phyloP scores from a whole-genome alignment of 2,888 invertebrate genomes.

The Lamproptera curius region DNA sequence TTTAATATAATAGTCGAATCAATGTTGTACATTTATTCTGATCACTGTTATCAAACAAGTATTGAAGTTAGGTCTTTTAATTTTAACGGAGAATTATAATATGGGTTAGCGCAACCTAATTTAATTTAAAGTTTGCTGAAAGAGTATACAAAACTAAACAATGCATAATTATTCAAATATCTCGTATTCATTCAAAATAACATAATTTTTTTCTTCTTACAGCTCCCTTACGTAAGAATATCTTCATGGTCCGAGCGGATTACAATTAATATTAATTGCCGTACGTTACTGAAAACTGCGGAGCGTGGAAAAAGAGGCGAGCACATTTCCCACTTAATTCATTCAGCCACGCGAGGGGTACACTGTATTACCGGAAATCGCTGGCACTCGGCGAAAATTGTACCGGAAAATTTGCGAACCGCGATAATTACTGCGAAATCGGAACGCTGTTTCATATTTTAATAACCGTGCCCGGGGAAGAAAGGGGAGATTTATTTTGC shows the following conservation, averaged over 20 bases:
- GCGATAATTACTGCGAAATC: constrained; percentile 24
- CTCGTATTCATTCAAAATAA: background rate
- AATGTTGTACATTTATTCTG: too few species aligned
- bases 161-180: too few species aligned
- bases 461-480: constrained; percentile 9
- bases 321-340: constrained; percentile 17
- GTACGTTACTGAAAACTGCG: background rate
- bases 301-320: background rate
- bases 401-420: constrained; percentile 25
- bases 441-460: constrained; percentile 20
- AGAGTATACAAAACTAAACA: too few species aligned
- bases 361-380: constrained; percentile 25
- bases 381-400: constrained; percentile 24
- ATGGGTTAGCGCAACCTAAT: too few species aligned
- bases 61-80: too few species aligned
- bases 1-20: too few species aligned
- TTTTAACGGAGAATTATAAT: too few species aligned
- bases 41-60: too few species aligned
- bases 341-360: constrained; percentile 18
- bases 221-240: constrained; percentile 2
- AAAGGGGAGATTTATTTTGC: constrained; percentile 13
- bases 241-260: constrained; percentile 1
- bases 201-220: background rate
- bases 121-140: too few species aligned
- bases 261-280: constrained; percentile 11